phyloP scores from a whole-genome alignment of 2,797 vertebrate genomes.

The Benthosema pterotum region DNA sequence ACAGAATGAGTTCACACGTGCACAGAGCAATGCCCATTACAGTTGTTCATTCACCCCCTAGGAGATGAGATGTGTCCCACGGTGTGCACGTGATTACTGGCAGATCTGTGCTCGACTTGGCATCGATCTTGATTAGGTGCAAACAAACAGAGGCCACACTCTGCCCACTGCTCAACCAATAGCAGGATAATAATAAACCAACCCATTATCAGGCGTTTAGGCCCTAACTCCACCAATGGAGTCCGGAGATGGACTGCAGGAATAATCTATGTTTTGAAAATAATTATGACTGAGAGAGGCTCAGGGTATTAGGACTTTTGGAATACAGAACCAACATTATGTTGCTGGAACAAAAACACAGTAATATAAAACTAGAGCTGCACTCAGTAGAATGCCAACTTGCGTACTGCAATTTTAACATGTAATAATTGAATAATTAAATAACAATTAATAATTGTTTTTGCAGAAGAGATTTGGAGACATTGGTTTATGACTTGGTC shows the following conservation, averaged over 20 bases:
- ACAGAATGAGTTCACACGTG: not conserved
- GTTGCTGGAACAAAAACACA: slow-evolving; percentile 2
- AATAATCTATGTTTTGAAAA: not conserved
- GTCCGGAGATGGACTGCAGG: not conserved
- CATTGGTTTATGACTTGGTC: no score
- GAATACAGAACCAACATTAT: not conserved
- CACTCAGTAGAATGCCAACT: no score
- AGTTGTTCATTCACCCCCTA: not conserved
- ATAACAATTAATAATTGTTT: no score
- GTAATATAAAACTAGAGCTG: not conserved
- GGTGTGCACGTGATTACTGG: not conserved
- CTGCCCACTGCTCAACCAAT: not conserved
- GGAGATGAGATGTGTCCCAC: not conserved
- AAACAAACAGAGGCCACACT: not conserved
- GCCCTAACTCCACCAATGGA: not conserved
- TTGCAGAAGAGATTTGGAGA: no score
- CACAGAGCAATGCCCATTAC: not conserved
- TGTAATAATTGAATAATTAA: no score
- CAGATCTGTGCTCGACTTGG: not conserved
- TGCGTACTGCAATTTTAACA: no score
- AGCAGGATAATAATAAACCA: slow-evolving; percentile 15
- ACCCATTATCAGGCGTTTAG: slow-evolving; percentile 1
- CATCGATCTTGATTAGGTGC: slow-evolving; percentile 18
- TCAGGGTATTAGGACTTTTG: not conserved
- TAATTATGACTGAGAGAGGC: not conserved